Percentiles rank a stretch among this genome's conserved stretches.
Evolutionary conservation across 2,113 vertebrate species (phyloP).

Genomic region (Spizaetus ornatus): DNA sequence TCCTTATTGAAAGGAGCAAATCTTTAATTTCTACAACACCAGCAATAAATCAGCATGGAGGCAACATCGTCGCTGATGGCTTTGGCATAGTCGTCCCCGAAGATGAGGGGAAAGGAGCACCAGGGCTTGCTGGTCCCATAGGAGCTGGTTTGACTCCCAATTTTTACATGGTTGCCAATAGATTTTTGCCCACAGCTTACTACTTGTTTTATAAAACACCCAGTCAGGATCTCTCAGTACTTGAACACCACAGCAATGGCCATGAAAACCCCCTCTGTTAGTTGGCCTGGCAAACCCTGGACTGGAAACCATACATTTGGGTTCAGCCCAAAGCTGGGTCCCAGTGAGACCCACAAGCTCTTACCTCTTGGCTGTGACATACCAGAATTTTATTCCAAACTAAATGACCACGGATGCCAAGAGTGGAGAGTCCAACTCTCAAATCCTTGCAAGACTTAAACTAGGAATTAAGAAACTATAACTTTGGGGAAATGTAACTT

Average conservation of each 20-base stretch:
- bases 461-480: background rate
- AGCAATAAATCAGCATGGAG: background rate
- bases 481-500: background rate
- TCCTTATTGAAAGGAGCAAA: background rate
- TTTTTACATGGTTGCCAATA: background rate
- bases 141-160: background rate
- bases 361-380: background rate
- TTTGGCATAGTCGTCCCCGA: background rate
- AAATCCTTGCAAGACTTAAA: background rate
- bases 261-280: background rate
- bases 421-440: background rate
- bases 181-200: background rate
- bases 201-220: background rate
- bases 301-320: background rate
- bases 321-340: background rate
- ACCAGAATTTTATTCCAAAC: background rate
- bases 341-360: accelerated
- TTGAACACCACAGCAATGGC: background rate
- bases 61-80: background rate
- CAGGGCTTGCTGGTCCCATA: background rate
- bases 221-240: background rate
- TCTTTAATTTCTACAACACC: background rate
- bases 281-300: background rate
- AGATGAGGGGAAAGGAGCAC: background rate
- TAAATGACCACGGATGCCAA: background rate